Percentiles rank a stretch among this genome's conserved stretches.
Evolutionary conservation across 2,797 vertebrate species (phyloP).

Genomic region (Gobionotothen gibberifrons): DNA sequence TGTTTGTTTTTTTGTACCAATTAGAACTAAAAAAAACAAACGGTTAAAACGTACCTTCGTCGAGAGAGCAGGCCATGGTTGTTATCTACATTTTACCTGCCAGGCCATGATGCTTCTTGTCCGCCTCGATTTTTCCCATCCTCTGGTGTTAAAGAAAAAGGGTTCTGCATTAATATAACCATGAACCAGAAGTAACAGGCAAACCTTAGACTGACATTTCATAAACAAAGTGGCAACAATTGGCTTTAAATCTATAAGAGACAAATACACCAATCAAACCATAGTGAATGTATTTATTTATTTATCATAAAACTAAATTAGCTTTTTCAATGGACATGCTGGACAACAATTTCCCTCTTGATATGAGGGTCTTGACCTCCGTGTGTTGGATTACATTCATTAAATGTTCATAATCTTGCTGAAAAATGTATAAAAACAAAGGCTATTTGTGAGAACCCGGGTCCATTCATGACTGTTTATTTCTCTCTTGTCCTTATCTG

Average conservation of each 20-base stretch:
- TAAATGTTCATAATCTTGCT: too few relatives aligned
- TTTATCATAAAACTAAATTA: too few relatives aligned
- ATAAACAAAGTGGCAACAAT: background rate
- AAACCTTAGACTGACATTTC: background rate
- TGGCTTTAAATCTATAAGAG: background rate
- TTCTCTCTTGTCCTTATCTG: slow-evolving; percentile 20
- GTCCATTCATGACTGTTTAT: background rate
- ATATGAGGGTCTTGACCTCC: background rate
- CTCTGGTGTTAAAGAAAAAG: background rate
- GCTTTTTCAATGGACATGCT: background rate
- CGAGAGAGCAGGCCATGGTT: background rate
- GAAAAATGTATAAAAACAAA: background rate
- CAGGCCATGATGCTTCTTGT: background rate
- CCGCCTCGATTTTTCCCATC: background rate
- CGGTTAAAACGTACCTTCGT: too few relatives aligned
- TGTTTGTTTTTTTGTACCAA: too few relatives aligned
- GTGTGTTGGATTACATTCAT: background rate
- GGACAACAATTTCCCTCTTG: background rate
- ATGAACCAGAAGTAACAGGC: background rate
- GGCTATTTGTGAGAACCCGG: background rate
- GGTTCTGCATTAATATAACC: background rate
- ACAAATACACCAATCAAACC: too few relatives aligned
- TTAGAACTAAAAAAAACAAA: too few relatives aligned
- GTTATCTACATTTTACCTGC: background rate
- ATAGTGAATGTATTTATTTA: too few relatives aligned